phyloP scores from a whole-genome alignment of 2,113 vertebrate species.

The Campylorhamphus procurvoides region DNA sequence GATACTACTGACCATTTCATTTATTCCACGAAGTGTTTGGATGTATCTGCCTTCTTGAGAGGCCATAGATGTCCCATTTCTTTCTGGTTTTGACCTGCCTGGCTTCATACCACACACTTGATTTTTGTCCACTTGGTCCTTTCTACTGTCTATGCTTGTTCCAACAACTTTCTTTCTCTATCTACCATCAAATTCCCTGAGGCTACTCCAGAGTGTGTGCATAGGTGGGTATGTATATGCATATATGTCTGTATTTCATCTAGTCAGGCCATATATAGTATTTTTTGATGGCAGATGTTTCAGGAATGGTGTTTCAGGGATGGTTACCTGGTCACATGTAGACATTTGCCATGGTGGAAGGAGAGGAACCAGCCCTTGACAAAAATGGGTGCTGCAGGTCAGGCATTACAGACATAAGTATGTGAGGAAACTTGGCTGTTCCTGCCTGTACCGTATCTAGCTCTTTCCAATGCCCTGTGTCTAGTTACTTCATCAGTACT shows the following conservation, averaged over 20 bases:
- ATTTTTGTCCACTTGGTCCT: background rate
- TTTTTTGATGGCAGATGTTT: background rate
- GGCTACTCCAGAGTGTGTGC: background rate
- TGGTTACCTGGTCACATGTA: background rate
- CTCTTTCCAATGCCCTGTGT: background rate
- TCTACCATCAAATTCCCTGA: background rate
- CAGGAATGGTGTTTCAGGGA: background rate
- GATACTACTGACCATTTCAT: background rate
- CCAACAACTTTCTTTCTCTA: background rate
- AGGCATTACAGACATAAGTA: background rate
- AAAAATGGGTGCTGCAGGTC: background rate
- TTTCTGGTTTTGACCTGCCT: background rate
- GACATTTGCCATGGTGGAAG: background rate
- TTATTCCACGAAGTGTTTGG: background rate
- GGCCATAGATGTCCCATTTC: background rate
- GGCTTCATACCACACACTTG: background rate
- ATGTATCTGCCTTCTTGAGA: background rate
- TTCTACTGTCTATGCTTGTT: background rate
- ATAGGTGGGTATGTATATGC: too few species aligned
- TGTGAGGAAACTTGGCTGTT: background rate
- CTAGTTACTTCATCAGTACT: conserved; percentile 2
- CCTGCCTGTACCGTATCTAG: background rate
- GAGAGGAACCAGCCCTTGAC: background rate
- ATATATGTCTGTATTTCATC: background rate
- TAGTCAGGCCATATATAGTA: background rate